Percentiles rank a stretch among this genome's conserved stretches.
phyloP scores from a whole-genome alignment of 2,888 invertebrate genomes.

The Dione vanillae region DNA sequence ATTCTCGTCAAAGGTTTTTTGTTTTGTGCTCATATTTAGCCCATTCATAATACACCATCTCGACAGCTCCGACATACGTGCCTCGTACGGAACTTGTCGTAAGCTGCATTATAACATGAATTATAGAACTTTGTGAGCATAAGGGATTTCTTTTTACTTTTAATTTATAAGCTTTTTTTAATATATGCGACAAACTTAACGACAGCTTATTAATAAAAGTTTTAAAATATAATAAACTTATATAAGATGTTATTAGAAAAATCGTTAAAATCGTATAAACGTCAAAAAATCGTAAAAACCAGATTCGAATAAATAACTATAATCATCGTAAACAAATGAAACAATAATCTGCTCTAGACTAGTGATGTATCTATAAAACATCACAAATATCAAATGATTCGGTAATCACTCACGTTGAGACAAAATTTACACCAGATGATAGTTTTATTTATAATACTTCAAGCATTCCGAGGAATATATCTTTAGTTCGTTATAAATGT shows the following conservation, averaged over 20 bases:
- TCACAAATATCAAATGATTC: constrained; percentile 3
- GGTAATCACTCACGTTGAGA: constrained; percentile 12
- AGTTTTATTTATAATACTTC: constrained; percentile 14
- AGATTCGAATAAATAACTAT: too few relatives aligned
- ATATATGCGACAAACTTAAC: background rate
- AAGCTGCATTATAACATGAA: background rate
- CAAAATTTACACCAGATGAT: constrained; percentile 12
- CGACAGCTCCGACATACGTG: background rate
- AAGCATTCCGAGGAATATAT: constrained; percentile 29
- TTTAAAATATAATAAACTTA: too few relatives aligned
- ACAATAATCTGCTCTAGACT: too few relatives aligned
- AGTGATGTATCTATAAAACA: too few relatives aligned
- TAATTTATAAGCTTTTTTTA: background rate
- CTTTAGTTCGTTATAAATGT: constrained; percentile 26
- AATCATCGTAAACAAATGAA: too few relatives aligned
- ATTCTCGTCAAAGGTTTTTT: background rate
- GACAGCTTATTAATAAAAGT: too few relatives aligned
- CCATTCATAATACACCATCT: constrained; percentile 16
- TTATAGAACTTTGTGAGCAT: constrained; percentile 1
- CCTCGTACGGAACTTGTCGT: constrained; percentile 2
- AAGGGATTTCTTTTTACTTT: background rate
- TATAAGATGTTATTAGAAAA: too few relatives aligned
- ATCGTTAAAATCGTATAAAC: too few relatives aligned
- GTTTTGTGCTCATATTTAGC: background rate
- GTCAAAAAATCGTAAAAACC: too few relatives aligned